Base-by-base conservation (phyloP, 2,113 vertebrate species). In the Syngnathus typhle region DNA sequence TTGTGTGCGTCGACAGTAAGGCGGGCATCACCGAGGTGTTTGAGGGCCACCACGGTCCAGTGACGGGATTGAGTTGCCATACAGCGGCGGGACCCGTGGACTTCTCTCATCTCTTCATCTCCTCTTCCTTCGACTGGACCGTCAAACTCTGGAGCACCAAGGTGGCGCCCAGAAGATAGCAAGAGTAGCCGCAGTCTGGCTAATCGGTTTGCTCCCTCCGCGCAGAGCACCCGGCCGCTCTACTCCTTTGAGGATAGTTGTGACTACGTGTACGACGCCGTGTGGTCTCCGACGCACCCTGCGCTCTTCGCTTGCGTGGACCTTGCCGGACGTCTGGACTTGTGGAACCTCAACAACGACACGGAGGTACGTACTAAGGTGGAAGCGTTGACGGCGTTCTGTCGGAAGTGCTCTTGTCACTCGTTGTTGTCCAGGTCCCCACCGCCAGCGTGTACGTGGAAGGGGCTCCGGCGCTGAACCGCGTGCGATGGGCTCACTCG, bases 291-390 rank as follows among this genome's bases (percentile, higher is more conserved):
- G 39, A 94, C 93, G 49, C 96, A 99, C 82, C 97, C 96, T 56
- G 95, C 97, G 49, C 89, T 98, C 54, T 99, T 99, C 82, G 97
- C 96, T 27, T 98, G 97, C 43, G 96, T 98, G 75, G 96, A 99
- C 77, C 93, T 96, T 19, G 91, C 95, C 74, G 95, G 97, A 73
- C 93, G 94, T 62, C 90, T 99, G 77, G 96, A 99, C 88, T 88
- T 99, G 78, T 99, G 97, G 97, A 98, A 99, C 88, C 96, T 99
- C 77, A 99, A 98, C 89, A 97, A 94, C 52, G 97, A 99, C 67
- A 98, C 96, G 1, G 97, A 99, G 91, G 97, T 99, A 84, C 78
- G 87, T 99, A 84, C 78, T 86, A 16, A 6, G 10, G 27, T 60
- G 58, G 18, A 49, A 49, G 15, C 1, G 13, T 15, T 16, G 4